These are phyloP conservation scores for Steinernema feltiae DNA, from an alignment of 1,140 invertebrate genomes.

Conservation along the genomic window DNA sequence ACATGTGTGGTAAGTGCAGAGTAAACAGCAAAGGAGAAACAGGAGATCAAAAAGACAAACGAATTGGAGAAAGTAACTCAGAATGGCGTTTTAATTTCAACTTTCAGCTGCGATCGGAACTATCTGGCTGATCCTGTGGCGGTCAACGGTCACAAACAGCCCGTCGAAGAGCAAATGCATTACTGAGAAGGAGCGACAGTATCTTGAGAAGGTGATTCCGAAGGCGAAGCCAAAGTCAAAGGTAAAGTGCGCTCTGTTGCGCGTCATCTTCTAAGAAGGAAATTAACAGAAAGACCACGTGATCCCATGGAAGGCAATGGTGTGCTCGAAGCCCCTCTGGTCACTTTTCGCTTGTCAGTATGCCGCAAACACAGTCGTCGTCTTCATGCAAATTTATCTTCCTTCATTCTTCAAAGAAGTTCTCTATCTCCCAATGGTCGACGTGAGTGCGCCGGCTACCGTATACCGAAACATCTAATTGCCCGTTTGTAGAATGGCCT, in stretches of 20 bases:
- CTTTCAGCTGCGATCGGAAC: conserved; percentile 38
- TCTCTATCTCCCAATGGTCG: conserved; percentile 32
- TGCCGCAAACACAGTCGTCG: conserved; percentile 38
- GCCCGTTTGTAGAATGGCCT: conserved; percentile 38
- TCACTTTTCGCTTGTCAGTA: conserved; percentile 39
- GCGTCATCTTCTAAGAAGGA: too few relatives aligned
- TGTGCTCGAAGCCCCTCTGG: conserved; percentile 31
- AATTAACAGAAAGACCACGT: conserved; percentile 10
- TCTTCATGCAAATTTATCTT: conserved; percentile 42
- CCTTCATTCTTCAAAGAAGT: conserved; percentile 45
- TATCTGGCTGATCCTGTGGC: conserved; percentile 37
- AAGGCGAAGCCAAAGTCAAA: conserved; percentile 20
- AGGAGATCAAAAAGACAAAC: too few relatives aligned
- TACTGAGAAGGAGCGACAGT: conserved; percentile 27
- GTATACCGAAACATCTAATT: not conserved
- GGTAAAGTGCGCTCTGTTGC: too few relatives aligned
- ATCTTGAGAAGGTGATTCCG: conserved; percentile 29
- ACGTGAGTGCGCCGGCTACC: conserved; percentile 17
- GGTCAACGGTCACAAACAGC: conserved; percentile 27
- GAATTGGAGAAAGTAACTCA: not conserved
- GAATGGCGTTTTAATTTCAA: not conserved
- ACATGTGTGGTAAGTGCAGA: conserved; percentile 37
- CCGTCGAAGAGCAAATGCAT: conserved; percentile 39
- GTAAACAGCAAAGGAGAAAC: too few relatives aligned
- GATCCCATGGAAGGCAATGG: conserved; percentile 30